Conservation (phyloP, 1,140 invertebrate species). For the Stegodyphus dumicola region DNA sequence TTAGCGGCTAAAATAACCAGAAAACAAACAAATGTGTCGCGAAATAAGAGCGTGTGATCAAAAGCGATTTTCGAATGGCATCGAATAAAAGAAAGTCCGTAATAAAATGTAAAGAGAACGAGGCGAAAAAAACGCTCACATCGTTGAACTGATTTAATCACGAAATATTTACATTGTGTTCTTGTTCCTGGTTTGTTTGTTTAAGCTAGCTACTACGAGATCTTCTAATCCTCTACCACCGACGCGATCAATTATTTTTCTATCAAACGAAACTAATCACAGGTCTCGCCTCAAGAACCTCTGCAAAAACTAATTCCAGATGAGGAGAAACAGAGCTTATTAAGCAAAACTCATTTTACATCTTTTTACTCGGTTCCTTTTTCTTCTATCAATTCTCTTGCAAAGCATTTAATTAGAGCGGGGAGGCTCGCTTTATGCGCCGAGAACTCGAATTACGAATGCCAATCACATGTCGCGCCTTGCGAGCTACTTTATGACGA, state of each 20-base stretch:
- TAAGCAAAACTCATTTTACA: conserved; percentile 60
- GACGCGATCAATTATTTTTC: conserved; percentile 58
- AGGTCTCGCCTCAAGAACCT: conserved; percentile 45
- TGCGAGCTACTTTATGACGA: conserved; percentile 33
- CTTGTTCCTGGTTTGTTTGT: conserved; percentile 58
- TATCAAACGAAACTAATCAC: conserved; percentile 60
- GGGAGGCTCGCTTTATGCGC: conserved; percentile 14
- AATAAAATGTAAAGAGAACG: conserved; percentile 55
- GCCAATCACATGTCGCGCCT: conserved; percentile 49
- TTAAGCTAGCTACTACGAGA: conserved; percentile 15
- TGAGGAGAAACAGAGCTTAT: conserved; percentile 45
- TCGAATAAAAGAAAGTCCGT: conserved; percentile 51
- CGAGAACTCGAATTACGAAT: conserved; percentile 23
- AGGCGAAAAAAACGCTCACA: conserved; percentile 33
- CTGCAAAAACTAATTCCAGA: conserved; percentile 46
- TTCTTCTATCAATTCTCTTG: neutral
- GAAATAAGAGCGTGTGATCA: conserved; percentile 58
- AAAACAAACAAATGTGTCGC: conserved; percentile 60
- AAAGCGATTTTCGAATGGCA: conserved; percentile 45
- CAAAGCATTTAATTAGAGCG: conserved; percentile 55
- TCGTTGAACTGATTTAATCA: conserved; percentile 57
- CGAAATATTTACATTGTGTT: conserved; percentile 61
- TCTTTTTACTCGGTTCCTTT: conserved; percentile 35
- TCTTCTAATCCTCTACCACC: conserved; percentile 22
- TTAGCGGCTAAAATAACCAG: conserved; percentile 55